Base-by-base conservation (phyloP, 2,797 vertebrate genomes). In the Sebastes baramenuke region DNA sequence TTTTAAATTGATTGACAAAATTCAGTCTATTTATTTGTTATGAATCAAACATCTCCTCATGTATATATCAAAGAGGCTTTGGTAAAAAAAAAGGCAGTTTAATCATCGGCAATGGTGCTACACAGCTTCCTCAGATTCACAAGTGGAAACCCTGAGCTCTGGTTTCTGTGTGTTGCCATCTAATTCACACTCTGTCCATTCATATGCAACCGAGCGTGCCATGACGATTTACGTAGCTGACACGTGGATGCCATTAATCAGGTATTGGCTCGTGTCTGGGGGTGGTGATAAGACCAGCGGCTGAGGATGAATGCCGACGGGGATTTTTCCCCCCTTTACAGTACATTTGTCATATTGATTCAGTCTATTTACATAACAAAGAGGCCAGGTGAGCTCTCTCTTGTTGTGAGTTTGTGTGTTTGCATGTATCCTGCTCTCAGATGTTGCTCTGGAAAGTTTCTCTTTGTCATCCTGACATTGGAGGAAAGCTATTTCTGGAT, bases 201-300 rank as follows among this genome's bases (percentile, higher is more conserved):
- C 62, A 66, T 67, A 85, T 77, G 84, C 80, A 83, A 54, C 83
- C 86, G 49, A 85, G 77, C 67, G 36, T 75, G 72, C 27, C 29
- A 42, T 67, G 77, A 85, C 87, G 82, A 93, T 92, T 91, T 89
- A 92, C 68, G 81, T 72, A 58, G 79, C 81, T 72, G 87, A 85
- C 84, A 82, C 62, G 56, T 85, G 80, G 83, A 70, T n/a, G 69
- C 79, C 81, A 89, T 94, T 93, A 89, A 90, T 94, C 91, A 91
- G 88, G 82, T 86, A 77, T 91, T 90, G 86, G 83, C 86, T 78
- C 24, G 9, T 66, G 75, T 82, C 82, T 92, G 87, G 82, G 79
- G 36, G 55, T 22, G 74, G 67, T 42, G 88, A 91, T 93, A 93
- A 92, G 87, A 81, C 64, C 71, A 60, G 12, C 52, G 80, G 76